phyloP scores from a whole-genome alignment of 2,888 invertebrate species.

The Coenonympha glycerion region DNA sequence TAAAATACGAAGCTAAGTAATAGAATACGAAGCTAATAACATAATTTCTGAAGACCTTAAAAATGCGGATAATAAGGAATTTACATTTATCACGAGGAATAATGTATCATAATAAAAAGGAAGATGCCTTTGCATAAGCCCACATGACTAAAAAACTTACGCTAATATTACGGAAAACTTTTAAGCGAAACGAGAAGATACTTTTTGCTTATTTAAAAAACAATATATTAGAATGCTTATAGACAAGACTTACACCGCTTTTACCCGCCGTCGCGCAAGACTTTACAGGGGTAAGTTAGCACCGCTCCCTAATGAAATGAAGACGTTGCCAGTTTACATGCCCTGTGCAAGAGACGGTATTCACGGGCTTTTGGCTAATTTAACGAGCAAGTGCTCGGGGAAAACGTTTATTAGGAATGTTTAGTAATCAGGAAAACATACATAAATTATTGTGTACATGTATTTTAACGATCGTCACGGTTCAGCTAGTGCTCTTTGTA shows the following conservation, averaged over 20 bases:
- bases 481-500: too few species aligned
- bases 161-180: too few species aligned
- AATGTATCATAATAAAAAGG: too few species aligned
- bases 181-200: not conserved
- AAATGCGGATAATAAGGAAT: too few species aligned
- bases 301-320: conserved; percentile 51
- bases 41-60: too few species aligned
- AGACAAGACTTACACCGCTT: conserved; percentile 21
- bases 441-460: not conserved
- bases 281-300: conserved; percentile 38
- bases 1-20: too few species aligned
- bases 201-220: not conserved
- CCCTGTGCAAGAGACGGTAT: conserved; percentile 37
- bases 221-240: conserved; percentile 1
- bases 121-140: too few species aligned
- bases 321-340: conserved; percentile 51
- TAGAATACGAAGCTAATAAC: too few species aligned
- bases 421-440: not conserved
- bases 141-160: too few species aligned
- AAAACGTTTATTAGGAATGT: conserved; percentile 14
- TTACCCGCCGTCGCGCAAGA: not conserved
- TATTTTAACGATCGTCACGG: too few species aligned
- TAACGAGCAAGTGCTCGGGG: conserved; percentile 27
- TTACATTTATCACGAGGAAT: too few species aligned
- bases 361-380: conserved; percentile 42